Base-by-base conservation (phyloP, 2,797 vertebrate species). In the Cetoscarus ocellatus region DNA sequence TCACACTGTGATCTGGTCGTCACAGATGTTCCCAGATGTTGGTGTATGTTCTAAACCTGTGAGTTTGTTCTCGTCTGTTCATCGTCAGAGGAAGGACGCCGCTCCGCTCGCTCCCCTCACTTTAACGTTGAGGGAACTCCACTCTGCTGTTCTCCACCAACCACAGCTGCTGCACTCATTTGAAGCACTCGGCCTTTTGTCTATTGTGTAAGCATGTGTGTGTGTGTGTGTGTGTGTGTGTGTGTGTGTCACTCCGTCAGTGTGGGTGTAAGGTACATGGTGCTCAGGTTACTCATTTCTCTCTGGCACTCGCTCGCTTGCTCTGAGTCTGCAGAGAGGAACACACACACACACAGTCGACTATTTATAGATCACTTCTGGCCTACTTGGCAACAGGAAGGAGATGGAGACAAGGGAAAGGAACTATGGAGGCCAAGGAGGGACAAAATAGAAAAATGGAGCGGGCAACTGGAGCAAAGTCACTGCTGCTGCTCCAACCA, bases 341-440 rank as follows among this genome's bases (percentile, higher is more conserved):
- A 82, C 75, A 5, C 38, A 70, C 8, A 60, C 79, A 84, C 94
- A 85, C 93, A 67, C 73, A 86, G 70, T 27, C 64, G 79, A 52
- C 79, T 96, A 95, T 95, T 95, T 95, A 95, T 95, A 95, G 89
- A 82, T 84, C 89, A 83, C 92, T 94, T 94, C 92, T 95, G 93
- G 91, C 93, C 93, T 92, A 94, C 91, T 95, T 95, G 93, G 93
- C 94, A 94, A 92, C 93, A 94, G 93, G 91, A 94, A 93, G 89
- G 90, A 93, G 91, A 91, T 84, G 86, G 85, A 92, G 92, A 90
- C 90, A 90, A 93, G 90, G 79, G 77, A 91, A 89, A 92, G 89
- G 90, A 93, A 94, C 90, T 91, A 89, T 82, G 82, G 88, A 93
- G 91, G 90, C 90, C 85, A 86, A 91, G 86, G 89, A 91, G 77